Evolutionary conservation across 2,797 vertebrate species (phyloP), one percentile per base, ranked within the genome.

Genomic region (Tamandua tetradactyla): DNA sequence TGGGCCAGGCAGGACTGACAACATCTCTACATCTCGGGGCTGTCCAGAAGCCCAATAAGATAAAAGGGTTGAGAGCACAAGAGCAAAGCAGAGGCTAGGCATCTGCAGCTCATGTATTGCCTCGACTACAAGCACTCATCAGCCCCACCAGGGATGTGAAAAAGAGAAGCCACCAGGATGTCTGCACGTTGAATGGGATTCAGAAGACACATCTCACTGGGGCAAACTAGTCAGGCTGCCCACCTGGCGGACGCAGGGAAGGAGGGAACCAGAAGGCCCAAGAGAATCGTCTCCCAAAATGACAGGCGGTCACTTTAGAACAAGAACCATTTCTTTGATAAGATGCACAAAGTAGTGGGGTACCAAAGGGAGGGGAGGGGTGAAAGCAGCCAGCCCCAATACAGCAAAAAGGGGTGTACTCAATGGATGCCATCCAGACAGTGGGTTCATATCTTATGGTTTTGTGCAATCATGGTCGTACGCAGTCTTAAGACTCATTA

Each of bases 401-500:
- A 44, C 5, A 62, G 35, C 8, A 49, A 89, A 23, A 76, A 72
- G 57, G 30, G 23, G n/a, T 35, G n/a, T n/a, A n/a, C n/a, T n/a
- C 97, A 94, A 84, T 96, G 94, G 93, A 85, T 62, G 93, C 92
- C 49, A 37, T 61, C 93, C 71, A 78, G 79, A 96, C 96, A 96
- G 93, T 91, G 96, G 93, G 81, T 75, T 97, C 96, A 92, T 90
- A 90, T 97, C 94, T 95, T 96, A 76, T 44, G 91, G 90, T 97
- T 98, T 97, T 95, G 93, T 97, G 98, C 97, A 97, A 12, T 98
- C 15, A 7, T 92, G 83, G 81, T 97, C 22, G 86, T 95, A 1
- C 95, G 95, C 96, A 97, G 75, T 97, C 96, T 96, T 94, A 97
- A 98, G 86, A 97, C 92, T 96, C 90, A 93, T 96, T 92, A 97